Evolutionary conservation across 2,113 vertebrate genomes (phyloP).

Genomic region (Zootoca vivipara): DNA sequence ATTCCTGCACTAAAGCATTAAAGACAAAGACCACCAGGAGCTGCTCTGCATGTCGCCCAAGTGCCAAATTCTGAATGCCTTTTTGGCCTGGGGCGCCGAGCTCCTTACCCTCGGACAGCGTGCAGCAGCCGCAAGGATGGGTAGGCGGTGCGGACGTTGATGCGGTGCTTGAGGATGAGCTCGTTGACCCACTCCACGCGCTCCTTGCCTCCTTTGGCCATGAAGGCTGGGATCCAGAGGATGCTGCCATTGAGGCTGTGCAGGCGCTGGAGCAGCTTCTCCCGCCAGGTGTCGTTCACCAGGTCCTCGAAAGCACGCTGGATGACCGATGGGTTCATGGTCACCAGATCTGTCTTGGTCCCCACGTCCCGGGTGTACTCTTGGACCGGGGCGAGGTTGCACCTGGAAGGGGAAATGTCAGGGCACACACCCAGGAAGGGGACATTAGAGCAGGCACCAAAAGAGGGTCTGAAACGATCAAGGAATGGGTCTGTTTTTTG

Average conservation of each 20-base stretch:
- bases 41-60: no score
- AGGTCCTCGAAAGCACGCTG: constrained; percentile 94
- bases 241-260: constrained; percentile 88
- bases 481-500: no score
- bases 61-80: no score
- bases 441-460: background rate
- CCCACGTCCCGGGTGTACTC: constrained; percentile 89
- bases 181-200: constrained; percentile 91
- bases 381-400: constrained; percentile 94
- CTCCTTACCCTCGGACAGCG: constrained; percentile 91
- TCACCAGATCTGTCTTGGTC: constrained; percentile 88
- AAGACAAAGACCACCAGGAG: no score
- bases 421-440: background rate
- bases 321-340: constrained; percentile 97
- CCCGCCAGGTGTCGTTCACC: constrained; percentile 86
- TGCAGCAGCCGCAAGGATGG: constrained; percentile 94
- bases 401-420: constrained; percentile 72
- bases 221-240: constrained; percentile 97
- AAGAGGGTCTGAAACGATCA: background rate
- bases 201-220: constrained; percentile 94
- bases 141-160: constrained; percentile 91
- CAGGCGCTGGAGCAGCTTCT: constrained; percentile 87
- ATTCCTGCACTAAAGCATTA: no score
- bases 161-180: constrained; percentile 88
- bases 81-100: background rate